A percentile compares a stretch with the other conserved stretches of the same genome.
Evolutionary conservation across 2,888 invertebrate genomes (phyloP).

Genomic region (Eristalinus aeneus): DNA sequence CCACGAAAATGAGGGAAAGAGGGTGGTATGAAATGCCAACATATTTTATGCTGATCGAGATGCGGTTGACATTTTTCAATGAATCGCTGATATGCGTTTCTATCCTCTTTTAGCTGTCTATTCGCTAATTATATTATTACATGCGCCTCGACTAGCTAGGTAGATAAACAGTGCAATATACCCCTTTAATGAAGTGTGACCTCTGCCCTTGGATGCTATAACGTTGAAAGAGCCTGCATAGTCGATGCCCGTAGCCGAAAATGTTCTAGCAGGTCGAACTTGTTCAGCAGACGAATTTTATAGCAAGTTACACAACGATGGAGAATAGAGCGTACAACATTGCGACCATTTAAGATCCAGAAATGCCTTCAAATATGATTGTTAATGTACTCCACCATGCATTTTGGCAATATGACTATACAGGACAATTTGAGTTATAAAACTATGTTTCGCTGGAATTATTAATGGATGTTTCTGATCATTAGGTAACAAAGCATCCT

Average conservation of each 20-base stretch:
- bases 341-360: constrained; percentile 46
- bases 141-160: neutral
- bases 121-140: neutral
- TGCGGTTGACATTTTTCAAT: neutral
- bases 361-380: constrained; percentile 33
- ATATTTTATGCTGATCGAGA: constrained; percentile 10
- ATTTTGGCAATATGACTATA: neutral
- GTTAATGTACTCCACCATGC: constrained; percentile 34
- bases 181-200: neutral
- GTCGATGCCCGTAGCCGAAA: neutral
- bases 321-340: constrained; percentile 27
- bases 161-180: neutral
- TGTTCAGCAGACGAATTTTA: constrained; percentile 6
- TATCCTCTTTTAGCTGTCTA: neutral
- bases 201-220: neutral
- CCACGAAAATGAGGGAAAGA: constrained; percentile 1
- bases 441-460: constrained; percentile 23
- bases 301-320: constrained; percentile 38
- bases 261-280: neutral
- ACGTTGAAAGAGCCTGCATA: neutral
- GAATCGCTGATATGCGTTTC: neutral
- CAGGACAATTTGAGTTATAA: constrained; percentile 9
- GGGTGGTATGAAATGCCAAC: constrained; percentile 50
- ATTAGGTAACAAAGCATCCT: constrained; percentile 3
- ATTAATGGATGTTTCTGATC: constrained; percentile 40